Conservation (phyloP, 2,113 vertebrate genomes). For the Corythoichthys intestinalis region DNA sequence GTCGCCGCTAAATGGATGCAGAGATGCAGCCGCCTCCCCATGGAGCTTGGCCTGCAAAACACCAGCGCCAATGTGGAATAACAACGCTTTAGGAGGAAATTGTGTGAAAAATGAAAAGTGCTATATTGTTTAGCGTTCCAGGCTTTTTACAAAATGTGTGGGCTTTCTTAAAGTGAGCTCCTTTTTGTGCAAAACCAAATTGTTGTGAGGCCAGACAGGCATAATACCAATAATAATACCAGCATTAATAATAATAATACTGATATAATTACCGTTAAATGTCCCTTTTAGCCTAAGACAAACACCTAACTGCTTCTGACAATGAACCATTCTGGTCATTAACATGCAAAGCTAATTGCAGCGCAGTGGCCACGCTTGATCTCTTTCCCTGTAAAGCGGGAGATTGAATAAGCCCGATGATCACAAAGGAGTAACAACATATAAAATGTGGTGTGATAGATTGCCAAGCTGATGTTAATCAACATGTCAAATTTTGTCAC, state of each 20-base stretch:
- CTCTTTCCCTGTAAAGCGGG: background rate
- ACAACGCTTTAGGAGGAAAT: background rate
- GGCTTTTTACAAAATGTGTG: background rate
- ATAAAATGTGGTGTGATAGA: background rate
- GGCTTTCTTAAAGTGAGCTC: background rate
- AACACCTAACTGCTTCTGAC: background rate
- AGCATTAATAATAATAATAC: background rate
- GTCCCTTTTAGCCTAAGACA: background rate
- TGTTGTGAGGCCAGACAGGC: background rate
- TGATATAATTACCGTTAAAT: background rate
- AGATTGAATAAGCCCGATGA: conserved; percentile 6
- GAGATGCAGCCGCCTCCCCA: conserved; percentile 5
- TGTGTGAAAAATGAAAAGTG: background rate
- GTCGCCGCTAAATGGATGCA: conserved; percentile 20
- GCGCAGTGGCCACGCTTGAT: conserved; percentile 3
- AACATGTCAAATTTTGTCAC: background rate
- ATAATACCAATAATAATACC: background rate
- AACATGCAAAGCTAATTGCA: conserved; percentile 9
- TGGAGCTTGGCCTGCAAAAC: background rate
- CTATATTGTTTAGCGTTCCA: background rate
- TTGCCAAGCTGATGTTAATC: background rate
- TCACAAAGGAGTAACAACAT: conserved; percentile 2
- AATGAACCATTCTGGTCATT: conserved; percentile 1
- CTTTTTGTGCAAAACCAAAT: background rate
- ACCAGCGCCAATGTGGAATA: background rate